A percentile compares a stretch with the other conserved stretches of the same genome.
Conservation (phyloP, 1,140 invertebrate genomes). For the Ridgeia piscesae region DNA sequence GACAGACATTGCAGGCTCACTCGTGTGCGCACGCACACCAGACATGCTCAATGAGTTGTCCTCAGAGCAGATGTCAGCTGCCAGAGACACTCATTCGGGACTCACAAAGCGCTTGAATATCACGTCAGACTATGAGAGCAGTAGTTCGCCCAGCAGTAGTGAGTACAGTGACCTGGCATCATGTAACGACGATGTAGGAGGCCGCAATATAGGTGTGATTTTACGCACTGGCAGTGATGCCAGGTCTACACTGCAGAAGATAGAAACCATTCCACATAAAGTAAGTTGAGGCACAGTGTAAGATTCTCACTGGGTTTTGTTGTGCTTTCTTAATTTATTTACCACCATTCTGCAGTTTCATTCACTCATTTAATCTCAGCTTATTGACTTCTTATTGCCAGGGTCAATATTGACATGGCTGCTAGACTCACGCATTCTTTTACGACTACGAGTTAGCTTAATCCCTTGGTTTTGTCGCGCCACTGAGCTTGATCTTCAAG, state of each 20-base stretch:
- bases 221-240: neutral
- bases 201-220: neutral
- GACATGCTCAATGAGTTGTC: constrained; percentile 35
- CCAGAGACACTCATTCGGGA: neutral
- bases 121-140: constrained; percentile 61
- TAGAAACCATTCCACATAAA: neutral
- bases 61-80: neutral
- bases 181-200: constrained; percentile 37
- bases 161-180: constrained; percentile 52
- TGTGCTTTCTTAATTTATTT: neutral
- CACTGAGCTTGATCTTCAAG: too few species aligned
- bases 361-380: neutral
- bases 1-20: constrained; percentile 21
- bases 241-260: neutral
- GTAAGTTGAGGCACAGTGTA: neutral
- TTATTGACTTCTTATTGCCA: neutral
- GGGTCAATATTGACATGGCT: neutral
- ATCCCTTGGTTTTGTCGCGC: too few species aligned
- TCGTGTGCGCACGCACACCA: constrained; percentile 28
- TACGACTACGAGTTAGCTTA: too few species aligned
- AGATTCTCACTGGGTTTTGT: neutral
- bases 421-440: too few species aligned
- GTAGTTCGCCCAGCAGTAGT: constrained; percentile 59
- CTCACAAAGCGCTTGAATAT: constrained; percentile 43
- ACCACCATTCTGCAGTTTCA: neutral